A percentile compares a stretch with the other conserved stretches of the same genome.
Conservation (phyloP, 2,113 vertebrate genomes). For the Vanacampus margaritifer region DNA sequence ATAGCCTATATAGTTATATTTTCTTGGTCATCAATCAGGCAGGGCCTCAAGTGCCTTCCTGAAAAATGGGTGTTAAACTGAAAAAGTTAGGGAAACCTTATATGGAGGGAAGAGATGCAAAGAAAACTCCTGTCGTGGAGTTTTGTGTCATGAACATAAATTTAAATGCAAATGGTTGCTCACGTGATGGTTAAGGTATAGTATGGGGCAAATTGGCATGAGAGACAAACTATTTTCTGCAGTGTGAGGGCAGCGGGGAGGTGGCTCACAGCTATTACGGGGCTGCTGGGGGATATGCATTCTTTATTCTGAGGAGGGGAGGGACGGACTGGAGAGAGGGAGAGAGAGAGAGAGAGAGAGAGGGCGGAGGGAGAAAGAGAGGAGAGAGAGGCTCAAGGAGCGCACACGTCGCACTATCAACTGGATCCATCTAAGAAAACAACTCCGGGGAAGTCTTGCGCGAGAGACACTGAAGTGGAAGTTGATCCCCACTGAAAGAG, state of each 20-base stretch:
- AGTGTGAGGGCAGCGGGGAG: slow-evolving; percentile 58
- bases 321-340: slow-evolving; percentile 57
- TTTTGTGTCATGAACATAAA: not conserved
- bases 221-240: slow-evolving; percentile 58
- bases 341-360: slow-evolving; percentile 20
- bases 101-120: not conserved
- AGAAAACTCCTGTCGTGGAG: not conserved
- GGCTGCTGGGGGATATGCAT: slow-evolving; percentile 78
- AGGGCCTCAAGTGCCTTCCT: too few relatives aligned
- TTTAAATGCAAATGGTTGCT: slow-evolving; percentile 35
- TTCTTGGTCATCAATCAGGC: too few relatives aligned
- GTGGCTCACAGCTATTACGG: slow-evolving; percentile 60
- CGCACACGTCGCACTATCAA: slow-evolving; percentile 77
- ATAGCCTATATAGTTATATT: too few relatives aligned
- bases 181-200: slow-evolving; percentile 12
- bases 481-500: slow-evolving; percentile 47
- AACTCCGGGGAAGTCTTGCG: slow-evolving; percentile 77
- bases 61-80: not conserved
- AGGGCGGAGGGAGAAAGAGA: slow-evolving; percentile 20
- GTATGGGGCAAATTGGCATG: slow-evolving; percentile 10
- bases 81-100: not conserved
- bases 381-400: slow-evolving; percentile 51
- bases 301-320: slow-evolving; percentile 82
- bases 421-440: slow-evolving; percentile 83
- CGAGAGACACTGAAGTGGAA: slow-evolving; percentile 57